Evolutionary conservation across 37 sponge, comb jelly and placozoan genomes (phyloP).

Genomic region (Geodia barretti): DNA sequence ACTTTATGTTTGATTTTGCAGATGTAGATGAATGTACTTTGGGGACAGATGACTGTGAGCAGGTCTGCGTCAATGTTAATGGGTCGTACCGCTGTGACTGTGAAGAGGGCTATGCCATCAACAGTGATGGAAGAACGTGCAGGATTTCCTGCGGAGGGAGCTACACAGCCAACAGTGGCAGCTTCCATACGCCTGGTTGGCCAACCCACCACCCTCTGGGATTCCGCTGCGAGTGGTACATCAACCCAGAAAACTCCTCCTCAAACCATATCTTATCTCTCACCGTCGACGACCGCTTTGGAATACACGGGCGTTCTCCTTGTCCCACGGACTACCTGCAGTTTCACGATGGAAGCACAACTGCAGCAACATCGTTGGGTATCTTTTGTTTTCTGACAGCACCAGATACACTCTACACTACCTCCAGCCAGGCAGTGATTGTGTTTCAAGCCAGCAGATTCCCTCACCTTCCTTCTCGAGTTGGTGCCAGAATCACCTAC

Average conservation of each 20-base stretch:
- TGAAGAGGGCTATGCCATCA: neutral
- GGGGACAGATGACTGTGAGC: neutral
- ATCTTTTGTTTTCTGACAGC: conserved; percentile 8
- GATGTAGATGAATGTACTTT: neutral
- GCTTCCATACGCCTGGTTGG: conserved; percentile 28
- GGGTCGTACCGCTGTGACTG: neutral
- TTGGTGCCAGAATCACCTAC: neutral
- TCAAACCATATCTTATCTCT: conserved; percentile 1
- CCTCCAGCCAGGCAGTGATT: neutral
- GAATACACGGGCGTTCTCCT: conserved; percentile 17
- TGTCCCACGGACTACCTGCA: conserved; percentile 26
- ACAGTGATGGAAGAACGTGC: neutral
- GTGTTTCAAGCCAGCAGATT: conserved; percentile 1
- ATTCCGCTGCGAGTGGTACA: conserved; percentile 50
- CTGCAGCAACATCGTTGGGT: neutral
- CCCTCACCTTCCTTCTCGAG: neutral
- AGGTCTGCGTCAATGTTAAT: neutral
- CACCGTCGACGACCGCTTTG: conserved; percentile 12
- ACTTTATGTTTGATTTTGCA: too few relatives aligned
- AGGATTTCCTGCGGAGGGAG: conserved; percentile 6
- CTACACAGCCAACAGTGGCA: conserved; percentile 1
- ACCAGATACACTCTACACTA: neutral
- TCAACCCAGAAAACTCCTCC: neutral
- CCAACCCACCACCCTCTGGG: conserved; percentile 20
- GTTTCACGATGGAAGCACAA: conserved; percentile 8